A percentile compares a stretch with the other conserved stretches of the same genome.
Conservation (phyloP, 2,113 vertebrate species). For the Mesitornis unicolor region DNA sequence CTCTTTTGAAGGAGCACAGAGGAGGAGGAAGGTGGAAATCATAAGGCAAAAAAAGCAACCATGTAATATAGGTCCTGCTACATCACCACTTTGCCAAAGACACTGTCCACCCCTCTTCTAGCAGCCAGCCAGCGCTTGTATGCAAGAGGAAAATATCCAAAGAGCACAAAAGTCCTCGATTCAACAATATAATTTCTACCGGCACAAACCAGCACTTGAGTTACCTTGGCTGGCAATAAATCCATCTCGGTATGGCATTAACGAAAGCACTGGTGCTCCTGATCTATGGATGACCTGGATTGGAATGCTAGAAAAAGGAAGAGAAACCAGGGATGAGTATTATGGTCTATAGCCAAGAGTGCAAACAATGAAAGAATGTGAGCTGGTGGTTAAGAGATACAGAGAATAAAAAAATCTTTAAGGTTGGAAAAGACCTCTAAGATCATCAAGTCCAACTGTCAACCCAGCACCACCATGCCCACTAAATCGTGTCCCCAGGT, state of each 20-base stretch:
- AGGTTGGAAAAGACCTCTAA: too few relatives aligned
- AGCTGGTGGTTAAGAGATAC: background rate
- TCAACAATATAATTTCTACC: rapidly evolving
- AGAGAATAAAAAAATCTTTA: too few relatives aligned
- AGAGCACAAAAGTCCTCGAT: background rate
- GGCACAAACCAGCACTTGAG: background rate
- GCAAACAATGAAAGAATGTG: background rate
- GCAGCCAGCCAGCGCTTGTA: rapidly evolving
- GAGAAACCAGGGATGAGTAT: background rate
- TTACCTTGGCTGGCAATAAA: conserved; percentile 81
- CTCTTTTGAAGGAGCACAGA: rapidly evolving
- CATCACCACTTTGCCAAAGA: too few relatives aligned
- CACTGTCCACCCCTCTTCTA: background rate
- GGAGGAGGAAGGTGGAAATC: background rate
- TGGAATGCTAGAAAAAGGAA: conserved; percentile 58
- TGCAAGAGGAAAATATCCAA: background rate
- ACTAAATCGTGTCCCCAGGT: too few relatives aligned
- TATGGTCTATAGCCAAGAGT: background rate
- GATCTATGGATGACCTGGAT: conserved; percentile 74
- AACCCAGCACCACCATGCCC: too few relatives aligned
- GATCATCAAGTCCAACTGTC: too few relatives aligned
- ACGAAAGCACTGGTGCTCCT: conserved; percentile 76
- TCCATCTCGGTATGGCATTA: conserved; percentile 71
- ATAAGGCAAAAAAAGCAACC: background rate
- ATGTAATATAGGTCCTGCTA: rapidly evolving